Conservation (phyloP, 2,797 vertebrate species). For the Tympanoctomys barrerae region DNA sequence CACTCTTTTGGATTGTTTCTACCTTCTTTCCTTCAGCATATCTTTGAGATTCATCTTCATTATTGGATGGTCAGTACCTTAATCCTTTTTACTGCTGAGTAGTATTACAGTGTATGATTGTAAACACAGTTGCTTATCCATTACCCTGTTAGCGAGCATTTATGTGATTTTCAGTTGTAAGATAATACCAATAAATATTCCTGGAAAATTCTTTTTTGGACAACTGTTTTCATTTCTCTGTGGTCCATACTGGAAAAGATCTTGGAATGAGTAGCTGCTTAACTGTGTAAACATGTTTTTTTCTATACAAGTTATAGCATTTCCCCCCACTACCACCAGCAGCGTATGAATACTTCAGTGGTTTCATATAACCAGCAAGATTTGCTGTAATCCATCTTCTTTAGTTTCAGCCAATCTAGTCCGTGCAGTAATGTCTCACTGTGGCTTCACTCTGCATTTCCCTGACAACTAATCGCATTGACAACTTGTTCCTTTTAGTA, state of each 20-base stretch:
- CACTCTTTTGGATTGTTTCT: neutral
- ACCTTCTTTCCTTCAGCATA: neutral
- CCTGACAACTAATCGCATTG: neutral
- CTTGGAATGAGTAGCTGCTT: neutral
- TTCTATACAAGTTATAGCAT: neutral
- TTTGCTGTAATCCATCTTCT: neutral
- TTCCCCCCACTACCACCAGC: neutral
- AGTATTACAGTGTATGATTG: neutral
- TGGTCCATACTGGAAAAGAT: neutral
- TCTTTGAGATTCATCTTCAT: neutral
- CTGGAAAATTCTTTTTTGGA: neutral
- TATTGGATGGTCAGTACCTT: neutral
- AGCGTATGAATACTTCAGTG: neutral
- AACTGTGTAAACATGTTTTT: neutral
- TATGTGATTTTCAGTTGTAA: neutral
- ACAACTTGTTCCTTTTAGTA: neutral
- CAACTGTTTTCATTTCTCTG: neutral
- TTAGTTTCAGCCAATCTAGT: neutral
- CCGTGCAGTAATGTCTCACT: neutral
- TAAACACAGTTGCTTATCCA: neutral
- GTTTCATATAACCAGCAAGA: neutral
- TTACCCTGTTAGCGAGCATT: neutral
- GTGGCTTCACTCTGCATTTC: neutral
- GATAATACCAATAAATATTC: neutral
- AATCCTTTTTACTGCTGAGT: neutral